Base-by-base conservation (phyloP, 2,113 vertebrate species). In the Zeus faber region DNA sequence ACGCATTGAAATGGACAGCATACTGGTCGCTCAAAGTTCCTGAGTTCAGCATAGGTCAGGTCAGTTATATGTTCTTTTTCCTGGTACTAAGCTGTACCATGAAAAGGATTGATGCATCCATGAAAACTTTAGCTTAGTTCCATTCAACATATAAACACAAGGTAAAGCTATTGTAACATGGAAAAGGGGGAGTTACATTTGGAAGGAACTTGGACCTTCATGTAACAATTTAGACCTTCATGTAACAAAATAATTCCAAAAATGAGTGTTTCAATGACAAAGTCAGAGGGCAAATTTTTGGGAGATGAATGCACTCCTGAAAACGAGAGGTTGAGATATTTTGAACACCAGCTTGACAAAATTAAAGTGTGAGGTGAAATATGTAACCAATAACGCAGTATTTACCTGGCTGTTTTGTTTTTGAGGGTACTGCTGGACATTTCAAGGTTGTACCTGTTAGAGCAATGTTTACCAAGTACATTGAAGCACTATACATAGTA, bases 21-120 rank as follows among this genome's bases (percentile, higher is more conserved):
- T 24, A 29, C 24, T 59, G 41, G 2, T 4, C 4, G 2, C 55
- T 61, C 45, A 57, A 64, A 52, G 47, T 20, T 29, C 39, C 43
- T 44, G 6, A 64, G 33, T 17, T 59, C 40, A 64, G 65, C 43
- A 44, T 46, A 73, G 21, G 3, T 46, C 23, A 67, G 40, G 1
- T 51, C 58, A 50, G 23, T 47, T 25, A 39, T 58, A 6, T 6
- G 14, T 51, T 68, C 53, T 33, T 18, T 68, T 37, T 37, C 13
- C 35, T 14, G 35, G 9, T 7, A 7, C 35, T 5, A 43, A 43
- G n/a, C 40, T 16, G 18, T 43, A 43, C n/a, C 3, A 43, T 43
- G 40, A 43, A 43, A 43, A 44, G 20, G 41, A 44, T 21, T 44
- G 17, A 44, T 44, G 41, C 5, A 21, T 21, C 20, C 17, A 21